A percentile compares a stretch with the other conserved stretches of the same genome.
Evolutionary conservation across 2,113 vertebrate species (phyloP).

Genomic region (Cebidichthys violaceus): DNA sequence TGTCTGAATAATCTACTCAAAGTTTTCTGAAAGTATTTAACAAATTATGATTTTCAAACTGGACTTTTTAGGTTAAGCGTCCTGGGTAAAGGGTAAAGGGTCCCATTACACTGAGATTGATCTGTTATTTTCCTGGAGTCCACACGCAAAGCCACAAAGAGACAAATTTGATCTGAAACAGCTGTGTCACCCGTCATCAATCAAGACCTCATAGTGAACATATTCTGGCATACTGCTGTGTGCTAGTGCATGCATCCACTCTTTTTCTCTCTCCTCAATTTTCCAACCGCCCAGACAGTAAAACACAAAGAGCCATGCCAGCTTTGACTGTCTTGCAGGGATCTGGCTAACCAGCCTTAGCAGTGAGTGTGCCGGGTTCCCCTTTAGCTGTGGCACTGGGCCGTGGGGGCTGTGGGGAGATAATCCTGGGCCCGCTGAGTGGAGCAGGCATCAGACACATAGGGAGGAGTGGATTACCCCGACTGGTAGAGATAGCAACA

Average conservation of each 20-base stretch:
- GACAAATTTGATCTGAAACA: constrained; percentile 74
- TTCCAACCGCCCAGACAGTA: constrained; percentile 25
- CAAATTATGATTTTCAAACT: neutral
- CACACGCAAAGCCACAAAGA: constrained; percentile 42
- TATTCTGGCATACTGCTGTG: constrained; percentile 40
- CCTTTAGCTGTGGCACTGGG: constrained; percentile 57
- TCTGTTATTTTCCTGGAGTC: constrained; percentile 63
- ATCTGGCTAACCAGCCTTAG: constrained; percentile 50
- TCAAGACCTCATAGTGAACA: constrained; percentile 55
- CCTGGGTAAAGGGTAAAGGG: constrained; percentile 25
- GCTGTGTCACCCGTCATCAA: constrained; percentile 70
- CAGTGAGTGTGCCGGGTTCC: constrained; percentile 39
- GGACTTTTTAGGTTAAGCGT: constrained; percentile 1
- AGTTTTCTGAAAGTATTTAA: neutral
- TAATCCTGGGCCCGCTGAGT: constrained; percentile 75
- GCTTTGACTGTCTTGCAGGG: constrained; percentile 17
- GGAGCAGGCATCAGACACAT: constrained; percentile 73
- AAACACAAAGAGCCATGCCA: constrained; percentile 31
- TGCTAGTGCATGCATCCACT: neutral
- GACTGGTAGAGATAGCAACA: constrained; percentile 73
- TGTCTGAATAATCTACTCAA: neutral
- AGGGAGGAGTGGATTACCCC: constrained; percentile 79
- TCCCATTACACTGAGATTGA: constrained; percentile 36
- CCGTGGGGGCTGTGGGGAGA: constrained; percentile 61
- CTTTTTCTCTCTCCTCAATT: neutral